Evolutionary conservation across 2,797 vertebrate genomes (phyloP).

Genomic region (Acanthis flammea): DNA sequence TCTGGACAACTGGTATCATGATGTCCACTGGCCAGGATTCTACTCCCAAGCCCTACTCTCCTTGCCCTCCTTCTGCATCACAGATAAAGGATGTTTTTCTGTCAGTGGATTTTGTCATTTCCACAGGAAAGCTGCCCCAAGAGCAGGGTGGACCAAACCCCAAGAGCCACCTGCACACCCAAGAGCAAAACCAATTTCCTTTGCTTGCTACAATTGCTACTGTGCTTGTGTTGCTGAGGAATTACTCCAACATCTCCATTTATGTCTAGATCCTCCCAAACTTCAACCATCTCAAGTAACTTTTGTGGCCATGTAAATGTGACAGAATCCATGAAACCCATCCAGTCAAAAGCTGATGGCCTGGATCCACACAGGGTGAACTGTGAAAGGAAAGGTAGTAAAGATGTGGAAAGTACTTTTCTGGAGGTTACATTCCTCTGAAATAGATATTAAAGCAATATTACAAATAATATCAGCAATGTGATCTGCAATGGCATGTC

Average conservation of each 20-base stretch:
- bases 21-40: background rate
- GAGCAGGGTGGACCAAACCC: background rate
- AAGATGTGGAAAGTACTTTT: slow-evolving; percentile 36
- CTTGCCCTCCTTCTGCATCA: background rate
- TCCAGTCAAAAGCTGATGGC: slow-evolving; percentile 1
- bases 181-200: background rate
- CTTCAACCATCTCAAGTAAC: background rate
- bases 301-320: background rate
- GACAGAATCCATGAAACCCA: background rate
- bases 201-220: background rate
- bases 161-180: background rate
- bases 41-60: background rate
- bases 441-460: slow-evolving; percentile 52
- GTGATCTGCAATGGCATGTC: slow-evolving; percentile 1
- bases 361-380: background rate
- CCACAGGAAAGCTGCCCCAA: background rate
- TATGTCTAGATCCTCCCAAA: background rate
- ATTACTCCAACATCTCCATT: background rate
- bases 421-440: slow-evolving; percentile 54
- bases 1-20: background rate
- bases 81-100: background rate
- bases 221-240: background rate
- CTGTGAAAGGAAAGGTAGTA: slow-evolving; percentile 2
- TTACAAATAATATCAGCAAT: slow-evolving; percentile 47
- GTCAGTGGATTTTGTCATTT: background rate